phyloP scores from a whole-genome alignment of 2,888 invertebrate genomes.

The Psylliodes chrysocephalus region DNA sequence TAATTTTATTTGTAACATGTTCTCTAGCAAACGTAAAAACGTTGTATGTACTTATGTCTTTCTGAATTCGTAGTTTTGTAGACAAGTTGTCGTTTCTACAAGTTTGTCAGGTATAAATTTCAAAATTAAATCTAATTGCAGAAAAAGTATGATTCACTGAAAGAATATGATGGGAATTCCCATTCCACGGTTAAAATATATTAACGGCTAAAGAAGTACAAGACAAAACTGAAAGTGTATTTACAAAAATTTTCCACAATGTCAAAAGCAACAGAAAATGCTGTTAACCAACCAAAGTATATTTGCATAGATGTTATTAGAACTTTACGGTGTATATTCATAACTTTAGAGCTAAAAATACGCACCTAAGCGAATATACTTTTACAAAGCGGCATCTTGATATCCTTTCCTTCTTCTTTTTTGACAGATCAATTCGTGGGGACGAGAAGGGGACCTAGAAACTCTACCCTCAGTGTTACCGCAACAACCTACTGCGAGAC shows the following conservation, averaged over 20 bases:
- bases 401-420: conserved; percentile 77
- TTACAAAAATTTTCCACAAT: conserved; percentile 16
- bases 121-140: no score
- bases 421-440: conserved; percentile 72
- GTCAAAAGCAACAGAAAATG: conserved; percentile 34
- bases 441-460: conserved; percentile 64
- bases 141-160: no score
- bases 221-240: conserved; percentile 14
- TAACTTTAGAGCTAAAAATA: no score
- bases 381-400: conserved; percentile 50
- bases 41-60: no score
- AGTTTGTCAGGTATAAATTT: no score
- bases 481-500: conserved; percentile 43
- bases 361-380: conserved; percentile 22
- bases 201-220: no score
- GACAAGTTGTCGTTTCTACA: no score
- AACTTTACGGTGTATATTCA: not conserved
- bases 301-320: not conserved
- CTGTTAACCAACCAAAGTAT: conserved; percentile 35
- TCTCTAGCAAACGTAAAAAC: no score
- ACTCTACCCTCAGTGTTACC: conserved; percentile 46
- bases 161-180: no score
- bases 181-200: not conserved
- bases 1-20: no score
- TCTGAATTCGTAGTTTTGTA: no score